Conservation (phyloP, 2,113 vertebrate genomes). For the Isurus oxyrinchus region DNA sequence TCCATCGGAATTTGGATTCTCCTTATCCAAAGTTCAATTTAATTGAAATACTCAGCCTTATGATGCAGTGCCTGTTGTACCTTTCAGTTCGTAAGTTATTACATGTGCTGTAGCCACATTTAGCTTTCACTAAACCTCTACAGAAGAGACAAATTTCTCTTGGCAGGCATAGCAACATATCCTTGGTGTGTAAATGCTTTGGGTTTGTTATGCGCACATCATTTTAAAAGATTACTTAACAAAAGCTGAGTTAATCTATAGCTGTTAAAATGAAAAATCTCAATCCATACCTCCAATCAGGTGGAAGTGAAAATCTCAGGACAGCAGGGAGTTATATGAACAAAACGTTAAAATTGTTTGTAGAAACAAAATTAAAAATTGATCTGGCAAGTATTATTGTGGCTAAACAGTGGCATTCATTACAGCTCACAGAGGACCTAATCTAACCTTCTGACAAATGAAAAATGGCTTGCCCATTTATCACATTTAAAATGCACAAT, state of each 20-base stretch:
- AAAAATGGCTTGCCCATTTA: conserved; percentile 35
- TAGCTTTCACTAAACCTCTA: background rate
- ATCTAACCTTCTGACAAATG: conserved; percentile 35
- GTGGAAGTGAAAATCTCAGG: background rate
- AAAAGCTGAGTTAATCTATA: background rate
- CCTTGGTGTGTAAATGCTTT: background rate
- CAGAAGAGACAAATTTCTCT: background rate
- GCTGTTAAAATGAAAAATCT: background rate
- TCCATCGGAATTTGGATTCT: background rate
- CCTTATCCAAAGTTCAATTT: background rate
- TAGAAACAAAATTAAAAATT: conserved; percentile 25
- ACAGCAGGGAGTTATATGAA: background rate
- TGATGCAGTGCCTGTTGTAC: background rate
- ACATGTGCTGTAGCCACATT: background rate
- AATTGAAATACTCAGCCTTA: background rate
- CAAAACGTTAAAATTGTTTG: conserved; percentile 5
- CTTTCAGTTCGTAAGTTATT: background rate
- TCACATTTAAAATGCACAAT: conserved; percentile 33
- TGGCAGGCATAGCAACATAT: background rate
- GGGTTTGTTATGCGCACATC: background rate
- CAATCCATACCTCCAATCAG: background rate
- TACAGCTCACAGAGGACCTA: conserved; percentile 27
- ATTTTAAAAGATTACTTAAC: background rate
- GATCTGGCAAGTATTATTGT: conserved; percentile 30
- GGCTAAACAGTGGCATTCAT: conserved; percentile 32